Percentiles rank a stretch among this genome's conserved stretches.
These are phyloP conservation scores for Drosophila ficusphila DNA, from an alignment of 1,140 invertebrate genomes.

Conservation along the genomic window DNA sequence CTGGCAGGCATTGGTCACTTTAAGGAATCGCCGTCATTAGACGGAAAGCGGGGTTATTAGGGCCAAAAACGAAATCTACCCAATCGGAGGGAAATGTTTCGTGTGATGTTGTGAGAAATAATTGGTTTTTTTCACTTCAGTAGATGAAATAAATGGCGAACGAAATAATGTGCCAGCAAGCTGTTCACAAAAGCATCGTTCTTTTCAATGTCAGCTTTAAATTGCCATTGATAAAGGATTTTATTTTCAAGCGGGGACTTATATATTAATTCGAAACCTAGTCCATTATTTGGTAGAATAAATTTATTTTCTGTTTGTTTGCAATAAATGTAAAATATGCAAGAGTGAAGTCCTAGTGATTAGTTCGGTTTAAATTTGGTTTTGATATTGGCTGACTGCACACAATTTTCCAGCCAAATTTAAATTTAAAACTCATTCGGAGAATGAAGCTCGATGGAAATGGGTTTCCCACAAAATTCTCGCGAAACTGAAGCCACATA, in stretches of 20 bases:
- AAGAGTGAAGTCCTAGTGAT: too few relatives aligned
- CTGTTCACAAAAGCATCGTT: neutral
- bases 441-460: neutral
- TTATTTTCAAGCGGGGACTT: too few relatives aligned
- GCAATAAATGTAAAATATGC: too few relatives aligned
- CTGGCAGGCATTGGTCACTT: conserved; percentile 46
- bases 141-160: neutral
- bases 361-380: too few relatives aligned
- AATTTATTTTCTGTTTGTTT: too few relatives aligned
- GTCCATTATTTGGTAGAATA: too few relatives aligned
- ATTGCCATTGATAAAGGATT: neutral
- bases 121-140: conserved; percentile 11
- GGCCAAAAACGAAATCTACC: neutral
- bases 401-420: neutral
- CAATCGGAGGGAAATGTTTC: neutral
- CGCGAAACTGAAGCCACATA: conserved; percentile 7
- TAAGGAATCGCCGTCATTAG: conserved; percentile 16
- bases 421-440: conserved; percentile 1
- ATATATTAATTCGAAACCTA: too few relatives aligned
- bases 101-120: conserved; percentile 18
- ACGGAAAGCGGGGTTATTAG: neutral
- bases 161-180: neutral
- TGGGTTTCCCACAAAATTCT: conserved; percentile 3
- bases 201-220: neutral
- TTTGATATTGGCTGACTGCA: too few relatives aligned